Base-by-base conservation (phyloP, 2,888 invertebrate species). In the Brachypalpus laphriformis region DNA sequence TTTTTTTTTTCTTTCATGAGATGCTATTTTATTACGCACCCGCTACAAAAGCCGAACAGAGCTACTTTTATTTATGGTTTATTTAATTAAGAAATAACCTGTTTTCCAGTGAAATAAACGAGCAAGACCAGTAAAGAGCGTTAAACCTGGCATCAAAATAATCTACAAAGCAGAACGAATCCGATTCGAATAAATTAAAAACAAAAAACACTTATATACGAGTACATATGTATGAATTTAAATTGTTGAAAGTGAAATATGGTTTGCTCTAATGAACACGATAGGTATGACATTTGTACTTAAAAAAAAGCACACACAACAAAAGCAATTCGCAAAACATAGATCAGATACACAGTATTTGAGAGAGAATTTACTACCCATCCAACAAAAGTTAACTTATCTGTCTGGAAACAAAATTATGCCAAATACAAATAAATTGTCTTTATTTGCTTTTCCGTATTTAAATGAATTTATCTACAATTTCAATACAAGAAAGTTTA, bases 361-460 rank as follows among this genome's bases (percentile, higher is more conserved):
- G 1, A 49, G 45, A 3, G 28, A 56, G 2, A 18, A 31, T 31
- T 31, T 8, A 31, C 28, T 11, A 56, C 31, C 31, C 14, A 11
- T 5, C 20, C 9, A 22, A 22, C 22, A 28, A 28, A 14, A 14
- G 14, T 6, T 6, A 51, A 5, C 25, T 28, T 14, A 51, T 11
- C 14, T 28, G 28, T 28, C 18, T 25, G 22, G 14, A 25, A 28
- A 51, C 25, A n/a, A 25, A 49, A n/a, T 22, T n/a, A 14, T 16
- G 28, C 6, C 16, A 61, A 42, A 16, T 11, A 42, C 14, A 57
- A 57, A 57, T 20, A 45, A 8, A 18, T 31, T 63, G 18, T 20
- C 34, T 18, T n/a, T 47, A 37, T 65, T 65, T 65, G 16, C 22
- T 11, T 51, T 37, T 16, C 20, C 31, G n/a, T 63, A 20, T 63